Evolutionary conservation across 1,140 invertebrate species (phyloP).

Genomic region (Drosophila mauritiana): DNA sequence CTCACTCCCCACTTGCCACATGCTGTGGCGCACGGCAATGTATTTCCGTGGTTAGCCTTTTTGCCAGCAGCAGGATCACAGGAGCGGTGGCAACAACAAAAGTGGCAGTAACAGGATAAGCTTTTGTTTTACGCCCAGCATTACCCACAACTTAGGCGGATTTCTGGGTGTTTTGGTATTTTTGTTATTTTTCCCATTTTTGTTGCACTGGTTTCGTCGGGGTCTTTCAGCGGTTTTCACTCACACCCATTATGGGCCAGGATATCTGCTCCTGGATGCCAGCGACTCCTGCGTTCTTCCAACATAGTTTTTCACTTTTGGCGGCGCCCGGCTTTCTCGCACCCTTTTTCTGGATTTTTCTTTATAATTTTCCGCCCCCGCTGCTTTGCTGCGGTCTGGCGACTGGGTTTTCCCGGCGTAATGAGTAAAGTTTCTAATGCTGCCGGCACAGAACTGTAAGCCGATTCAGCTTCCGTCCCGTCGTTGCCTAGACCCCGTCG

Average conservation of each 20-base stretch:
- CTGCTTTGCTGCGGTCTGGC: constrained; percentile 67
- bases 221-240: constrained; percentile 71
- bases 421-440: constrained; percentile 83
- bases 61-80: constrained; percentile 26
- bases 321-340: constrained; percentile 50
- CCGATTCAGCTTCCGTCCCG: constrained; percentile 20
- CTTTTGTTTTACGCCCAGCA: constrained; percentile 82
- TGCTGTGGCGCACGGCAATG: constrained; percentile 75
- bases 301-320: constrained; percentile 82
- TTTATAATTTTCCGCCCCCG: constrained; percentile 26
- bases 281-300: constrained; percentile 45
- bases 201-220: constrained; percentile 21
- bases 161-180: constrained; percentile 42
- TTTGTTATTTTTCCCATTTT: constrained; percentile 16
- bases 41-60: constrained; percentile 70
- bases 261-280: background rate
- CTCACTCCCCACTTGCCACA: constrained; percentile 49
- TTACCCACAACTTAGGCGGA: constrained; percentile 80
- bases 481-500: background rate
- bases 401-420: constrained; percentile 71
- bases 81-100: constrained; percentile 12
- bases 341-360: constrained; percentile 24
- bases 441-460: constrained; percentile 72
- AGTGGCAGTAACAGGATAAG: constrained; percentile 75
- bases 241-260: constrained; percentile 37